Evolutionary conservation across 2,113 vertebrate species (phyloP).

Genomic region (Alces alces): DNA sequence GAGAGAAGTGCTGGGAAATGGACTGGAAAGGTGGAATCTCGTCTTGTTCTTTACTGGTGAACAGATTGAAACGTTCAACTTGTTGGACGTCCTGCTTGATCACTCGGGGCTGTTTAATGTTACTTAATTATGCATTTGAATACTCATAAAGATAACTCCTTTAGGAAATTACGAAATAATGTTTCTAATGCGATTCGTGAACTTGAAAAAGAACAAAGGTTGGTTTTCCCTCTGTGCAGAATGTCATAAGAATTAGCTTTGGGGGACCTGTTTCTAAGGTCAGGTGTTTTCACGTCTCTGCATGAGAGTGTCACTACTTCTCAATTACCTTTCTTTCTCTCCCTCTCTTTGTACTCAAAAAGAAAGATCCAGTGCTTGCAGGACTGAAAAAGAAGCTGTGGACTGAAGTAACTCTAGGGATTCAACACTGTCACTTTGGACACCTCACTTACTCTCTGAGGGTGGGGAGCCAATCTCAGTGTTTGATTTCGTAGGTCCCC

Average conservation of each 20-base stretch:
- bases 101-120: constrained; percentile 18
- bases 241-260: constrained; percentile 38
- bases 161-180: constrained; percentile 42
- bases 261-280: constrained; percentile 12
- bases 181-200: constrained; percentile 41
- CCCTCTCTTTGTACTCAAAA: constrained; percentile 42
- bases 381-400: constrained; percentile 51
- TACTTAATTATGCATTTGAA: constrained; percentile 43
- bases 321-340: constrained; percentile 40
- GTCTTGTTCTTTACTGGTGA: background rate
- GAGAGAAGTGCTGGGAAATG: background rate
- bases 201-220: constrained; percentile 57
- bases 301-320: constrained; percentile 25
- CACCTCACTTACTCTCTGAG: constrained; percentile 47
- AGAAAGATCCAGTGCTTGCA: constrained; percentile 39
- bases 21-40: background rate
- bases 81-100: constrained; percentile 16
- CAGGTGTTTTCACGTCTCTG: constrained; percentile 29
- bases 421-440: constrained; percentile 60
- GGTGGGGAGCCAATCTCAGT: constrained; percentile 52
- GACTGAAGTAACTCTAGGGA: constrained; percentile 33
- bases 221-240: constrained; percentile 28
- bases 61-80: background rate
- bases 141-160: constrained; percentile 31
- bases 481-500: constrained; percentile 60